Base-by-base conservation (phyloP, 2,113 vertebrate genomes). In the Rhineura floridana region DNA sequence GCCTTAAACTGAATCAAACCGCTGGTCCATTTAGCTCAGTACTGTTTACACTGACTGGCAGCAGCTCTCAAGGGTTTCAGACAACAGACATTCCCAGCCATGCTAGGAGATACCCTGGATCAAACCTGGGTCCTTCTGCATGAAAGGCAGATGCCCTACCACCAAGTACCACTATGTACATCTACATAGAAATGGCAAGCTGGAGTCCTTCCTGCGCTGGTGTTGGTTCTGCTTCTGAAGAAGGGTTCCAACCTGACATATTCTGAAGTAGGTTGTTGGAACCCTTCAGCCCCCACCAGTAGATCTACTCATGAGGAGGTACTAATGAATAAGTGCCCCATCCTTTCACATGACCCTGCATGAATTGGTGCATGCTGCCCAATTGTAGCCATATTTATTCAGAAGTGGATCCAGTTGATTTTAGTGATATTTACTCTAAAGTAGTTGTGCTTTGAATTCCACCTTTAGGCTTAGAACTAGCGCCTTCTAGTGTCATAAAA, bases 401-500 rank as follows among this genome's bases (percentile, higher is more conserved):
- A 67, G 44, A 69, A 69, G 23, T 4, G 8, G 44, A 39, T 62
- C 39, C 9, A 39, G 48, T 30, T 48, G 59, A 25, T 73, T 63
- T 44, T 25, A 12, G 4, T 4, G 6, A 6, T 46, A 28, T 76
- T 46, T 63, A 36, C 50, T 63, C 42, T 48, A 17, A 36, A 63
- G 70, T 75, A 36, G 39, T 10, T 36, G 30, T 25, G 4, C 69
- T 63, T 82, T 63, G 10, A 30, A 9, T 50, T 75, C 19, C 12
- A 50, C 13, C 6, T 42, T 87, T 42, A 78, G 62, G 62, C 44
- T 86, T 78, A 21, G 62, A 79, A 36, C 33, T 67, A 79, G 75
- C 78, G 85, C 75, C 75, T 7, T 78, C 85, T 87, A 87, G 63
- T 87, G 85, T 36, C 5, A 42, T 80, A 9, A 48, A 9, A 13